Percentiles rank a stretch among this genome's conserved stretches.
phyloP scores from a whole-genome alignment of 1,140 invertebrate species.

The Phenacoccus solenopsis region DNA sequence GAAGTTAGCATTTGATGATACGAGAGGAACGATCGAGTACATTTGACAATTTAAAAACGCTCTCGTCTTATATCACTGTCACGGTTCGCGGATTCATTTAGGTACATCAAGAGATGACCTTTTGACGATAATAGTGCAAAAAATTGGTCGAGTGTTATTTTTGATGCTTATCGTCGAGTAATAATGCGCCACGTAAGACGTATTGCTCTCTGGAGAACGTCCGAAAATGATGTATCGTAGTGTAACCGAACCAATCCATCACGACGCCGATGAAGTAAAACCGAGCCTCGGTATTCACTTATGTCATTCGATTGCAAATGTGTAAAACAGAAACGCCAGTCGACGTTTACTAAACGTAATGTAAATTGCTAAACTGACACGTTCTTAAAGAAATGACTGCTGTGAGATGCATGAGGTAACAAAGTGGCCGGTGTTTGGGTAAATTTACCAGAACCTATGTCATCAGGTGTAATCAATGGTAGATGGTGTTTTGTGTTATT shows the following conservation, averaged over 20 bases:
- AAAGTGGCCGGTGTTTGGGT: not conserved
- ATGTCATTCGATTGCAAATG: not conserved
- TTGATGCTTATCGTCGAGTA: conserved; percentile 7
- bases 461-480: no score
- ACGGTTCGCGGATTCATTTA: not conserved
- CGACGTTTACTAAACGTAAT: not conserved
- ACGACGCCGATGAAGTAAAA: not conserved
- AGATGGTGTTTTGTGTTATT: no score
- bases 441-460: no score
- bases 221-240: conserved; percentile 10
- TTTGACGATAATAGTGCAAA: not conserved
- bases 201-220: conserved; percentile 8
- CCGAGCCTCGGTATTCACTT: not conserved
- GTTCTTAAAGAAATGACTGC: no score
- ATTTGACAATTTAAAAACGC: not conserved
- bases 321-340: not conserved
- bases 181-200: not conserved
- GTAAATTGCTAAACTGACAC: not conserved
- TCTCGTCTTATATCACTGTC: not conserved
- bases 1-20: no score
- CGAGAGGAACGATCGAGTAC: no score
- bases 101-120: not conserved
- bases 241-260: not conserved
- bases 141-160: conserved; percentile 8
- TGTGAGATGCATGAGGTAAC: not conserved